These are phyloP conservation scores for Odontamblyopus lacepedii DNA, from an alignment of 2,797 vertebrate species.

Conservation along the genomic window DNA sequence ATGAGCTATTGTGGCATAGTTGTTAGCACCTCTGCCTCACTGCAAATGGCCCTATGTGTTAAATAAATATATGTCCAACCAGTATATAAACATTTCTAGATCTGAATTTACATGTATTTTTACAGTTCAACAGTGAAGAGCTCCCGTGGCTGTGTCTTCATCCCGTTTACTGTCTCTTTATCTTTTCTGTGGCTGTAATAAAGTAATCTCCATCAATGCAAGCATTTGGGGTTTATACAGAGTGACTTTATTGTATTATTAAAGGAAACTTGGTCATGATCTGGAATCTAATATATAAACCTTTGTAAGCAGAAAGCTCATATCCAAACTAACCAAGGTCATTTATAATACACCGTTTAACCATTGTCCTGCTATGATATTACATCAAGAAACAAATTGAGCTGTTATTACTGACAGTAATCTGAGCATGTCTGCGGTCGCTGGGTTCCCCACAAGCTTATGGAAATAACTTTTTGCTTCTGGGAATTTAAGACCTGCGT, in stretches of 20 bases:
- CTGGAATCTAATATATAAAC: slow-evolving; percentile 23
- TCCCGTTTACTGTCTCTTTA: background rate
- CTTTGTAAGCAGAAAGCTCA: slow-evolving; percentile 5
- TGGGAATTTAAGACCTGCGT: slow-evolving; percentile 34
- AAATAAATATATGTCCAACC: no score
- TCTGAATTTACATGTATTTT: slow-evolving; percentile 4
- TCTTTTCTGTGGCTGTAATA: background rate
- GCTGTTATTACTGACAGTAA: slow-evolving; percentile 43
- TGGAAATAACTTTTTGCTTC: slow-evolving; percentile 45
- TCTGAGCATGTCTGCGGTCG: slow-evolving; percentile 36
- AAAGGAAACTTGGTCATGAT: background rate
- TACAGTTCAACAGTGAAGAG: background rate
- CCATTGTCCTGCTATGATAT: slow-evolving; percentile 16
- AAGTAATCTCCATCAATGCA: background rate
- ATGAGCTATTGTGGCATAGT: no score
- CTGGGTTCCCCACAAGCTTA: slow-evolving; percentile 38
- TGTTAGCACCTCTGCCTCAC: no score
- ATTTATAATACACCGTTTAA: slow-evolving; percentile 5
- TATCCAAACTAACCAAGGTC: slow-evolving; percentile 9
- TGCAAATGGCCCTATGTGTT: no score
- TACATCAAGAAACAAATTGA: slow-evolving; percentile 48
- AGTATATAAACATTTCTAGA: no score
- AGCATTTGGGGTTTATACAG: background rate
- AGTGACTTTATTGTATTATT: background rate
- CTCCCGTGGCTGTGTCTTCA: background rate